Conservation (phyloP, 2,113 vertebrate species). For the Muscicapa adusta region DNA sequence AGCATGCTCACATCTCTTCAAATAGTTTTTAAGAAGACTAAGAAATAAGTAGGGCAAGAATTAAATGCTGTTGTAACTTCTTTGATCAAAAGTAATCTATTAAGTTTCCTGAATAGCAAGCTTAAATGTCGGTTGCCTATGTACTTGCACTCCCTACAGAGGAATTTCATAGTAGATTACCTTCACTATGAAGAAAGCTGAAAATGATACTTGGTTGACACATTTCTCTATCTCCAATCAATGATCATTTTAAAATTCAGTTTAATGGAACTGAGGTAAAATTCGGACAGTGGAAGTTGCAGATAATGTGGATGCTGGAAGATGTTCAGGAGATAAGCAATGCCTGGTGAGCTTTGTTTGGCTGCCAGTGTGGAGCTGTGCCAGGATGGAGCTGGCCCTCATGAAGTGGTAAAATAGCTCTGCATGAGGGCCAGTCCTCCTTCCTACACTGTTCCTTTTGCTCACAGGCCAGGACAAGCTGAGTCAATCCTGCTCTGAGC, state of each 20-base stretch:
- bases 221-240: not conserved
- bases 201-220: not conserved
- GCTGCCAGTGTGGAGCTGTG: not conserved
- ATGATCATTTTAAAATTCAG: not conserved
- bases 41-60: not conserved
- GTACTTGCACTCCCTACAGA: not conserved
- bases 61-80: not conserved
- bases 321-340: not conserved
- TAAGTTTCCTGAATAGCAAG: not conserved
- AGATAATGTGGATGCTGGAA: not conserved
- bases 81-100: not conserved
- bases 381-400: not conserved
- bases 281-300: not conserved
- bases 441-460: not conserved
- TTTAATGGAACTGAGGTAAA: not conserved
- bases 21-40: not conserved
- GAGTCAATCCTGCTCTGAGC: not conserved
- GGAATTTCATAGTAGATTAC: not conserved
- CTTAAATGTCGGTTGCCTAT: not conserved
- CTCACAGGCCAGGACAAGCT: not conserved
- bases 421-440: too few species aligned
- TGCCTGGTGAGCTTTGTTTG: not conserved
- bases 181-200: not conserved
- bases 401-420: rapidly evolving
- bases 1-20: not conserved